Evolutionary conservation across 2,888 invertebrate species (phyloP).

Genomic region (Polydrusus pterygomalis): DNA sequence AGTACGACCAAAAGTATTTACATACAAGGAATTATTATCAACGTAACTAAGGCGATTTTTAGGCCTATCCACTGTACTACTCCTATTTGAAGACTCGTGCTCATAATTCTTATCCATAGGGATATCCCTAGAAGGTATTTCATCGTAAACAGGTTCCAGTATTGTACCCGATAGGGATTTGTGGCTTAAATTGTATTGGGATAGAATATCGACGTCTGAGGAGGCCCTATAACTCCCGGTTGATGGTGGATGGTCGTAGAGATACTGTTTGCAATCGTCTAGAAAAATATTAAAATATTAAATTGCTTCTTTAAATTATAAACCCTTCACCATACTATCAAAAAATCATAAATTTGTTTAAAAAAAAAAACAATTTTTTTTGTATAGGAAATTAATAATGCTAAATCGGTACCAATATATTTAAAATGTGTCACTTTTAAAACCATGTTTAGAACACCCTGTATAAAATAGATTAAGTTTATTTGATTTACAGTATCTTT

Average conservation of each 20-base stretch:
- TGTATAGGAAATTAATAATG: no score
- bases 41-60: constrained; percentile 44
- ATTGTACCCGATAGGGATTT: constrained; percentile 53
- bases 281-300: background rate
- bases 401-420: no score
- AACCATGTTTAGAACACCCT: no score
- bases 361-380: no score
- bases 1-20: constrained; percentile 63
- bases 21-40: constrained; percentile 59
- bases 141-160: constrained; percentile 80
- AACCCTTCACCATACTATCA: no score
- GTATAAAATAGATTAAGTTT: no score
- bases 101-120: background rate
- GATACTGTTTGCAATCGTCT: constrained; percentile 76
- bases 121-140: constrained; percentile 74
- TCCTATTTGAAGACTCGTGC: background rate
- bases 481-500: no score
- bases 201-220: constrained; percentile 68
- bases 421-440: no score
- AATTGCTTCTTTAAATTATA: no score
- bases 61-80: constrained; percentile 28
- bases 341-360: no score
- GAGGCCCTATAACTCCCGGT: constrained; percentile 68
- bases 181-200: constrained; percentile 47
- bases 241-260: constrained; percentile 77